Base-by-base conservation (phyloP, 2,113 vertebrate species). In the Lophius piscatorius region DNA sequence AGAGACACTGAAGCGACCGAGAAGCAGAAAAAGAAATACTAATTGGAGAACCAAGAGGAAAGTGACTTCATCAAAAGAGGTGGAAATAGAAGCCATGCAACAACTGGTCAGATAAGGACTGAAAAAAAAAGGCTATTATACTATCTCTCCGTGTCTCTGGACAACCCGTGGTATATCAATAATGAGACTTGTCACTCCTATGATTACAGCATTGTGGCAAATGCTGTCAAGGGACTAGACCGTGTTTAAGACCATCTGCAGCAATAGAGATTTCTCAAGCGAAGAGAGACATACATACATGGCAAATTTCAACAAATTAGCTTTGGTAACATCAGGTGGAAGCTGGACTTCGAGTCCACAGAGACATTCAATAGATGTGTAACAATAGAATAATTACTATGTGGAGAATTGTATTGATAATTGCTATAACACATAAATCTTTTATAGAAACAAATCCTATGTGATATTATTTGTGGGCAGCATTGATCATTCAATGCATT, bases 131-230 rank as follows among this genome's bases (percentile, higher is more conserved):
- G 23, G 33, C n/a, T n/a, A n/a, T n/a, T n/a, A n/a, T 17, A 16
- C 63, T 59, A 1, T 47, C 46, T 52, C 45, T 41, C 33, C n/a
- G 49, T 48, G 22, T 42, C 65, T 61, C 45, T 31, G 38, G 64
- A 24, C 38, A 54, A 21, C 0, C 42, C 31, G 26, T 23, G 41
- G 41, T 23, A 47, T 10, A 60, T 56, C 54, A 40, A 41, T 67
- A 67, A 78, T 63, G 54, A 81, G 55, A 47, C 23, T 7, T 34
- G 46, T 58, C 60, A 63, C 61, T 41, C 16, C n/a, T 34, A 62
- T 22, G 41, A 42, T 57, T 52, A 56, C 29, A 29, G 51, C 33
- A 28, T 17, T 24, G 1, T 22, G 45, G 2, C 42, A 26, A 21
- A 50, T 23, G 21, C 23, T 22, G 61, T 38, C 31, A 44, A 8